phyloP scores from a whole-genome alignment of 2,888 invertebrate genomes.

The Acleris holmiana region DNA sequence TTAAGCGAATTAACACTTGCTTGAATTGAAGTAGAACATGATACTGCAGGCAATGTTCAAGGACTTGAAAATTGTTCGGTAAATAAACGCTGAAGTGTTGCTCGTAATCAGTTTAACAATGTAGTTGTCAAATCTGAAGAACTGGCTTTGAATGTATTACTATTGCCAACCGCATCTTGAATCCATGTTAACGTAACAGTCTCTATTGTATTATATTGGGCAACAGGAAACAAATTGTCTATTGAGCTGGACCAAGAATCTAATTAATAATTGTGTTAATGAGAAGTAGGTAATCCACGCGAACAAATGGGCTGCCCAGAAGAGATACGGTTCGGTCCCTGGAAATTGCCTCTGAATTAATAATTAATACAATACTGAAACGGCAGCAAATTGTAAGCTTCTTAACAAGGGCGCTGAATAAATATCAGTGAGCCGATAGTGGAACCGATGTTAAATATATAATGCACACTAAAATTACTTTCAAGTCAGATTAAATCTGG shows the following conservation, averaged over 20 bases:
- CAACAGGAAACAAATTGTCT: background rate
- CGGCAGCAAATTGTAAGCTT: conserved; percentile 75
- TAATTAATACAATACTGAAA: conserved; percentile 71
- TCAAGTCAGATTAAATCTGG: conserved; percentile 12
- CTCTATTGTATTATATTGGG: no score
- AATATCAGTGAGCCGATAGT: conserved; percentile 65
- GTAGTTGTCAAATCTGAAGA: no score
- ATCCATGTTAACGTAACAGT: no score
- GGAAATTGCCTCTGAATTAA: conserved; percentile 75
- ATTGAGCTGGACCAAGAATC: conserved; percentile 4
- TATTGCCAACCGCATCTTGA: no score
- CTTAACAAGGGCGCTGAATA: conserved; percentile 76
- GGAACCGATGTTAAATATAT: conserved; percentile 37
- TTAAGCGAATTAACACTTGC: conserved; percentile 70
- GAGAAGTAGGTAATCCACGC: conserved; percentile 57
- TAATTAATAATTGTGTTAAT: conserved; percentile 49
- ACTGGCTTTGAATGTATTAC: no score
- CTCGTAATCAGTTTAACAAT: no score
- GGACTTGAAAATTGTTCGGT: background rate
- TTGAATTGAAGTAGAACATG: conserved; percentile 35
- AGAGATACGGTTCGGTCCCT: conserved; percentile 64
- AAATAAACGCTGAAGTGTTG: no score
- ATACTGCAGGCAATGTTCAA: background rate
- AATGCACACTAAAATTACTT: conserved; percentile 23
- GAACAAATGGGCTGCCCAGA: conserved; percentile 67